Percentiles rank a stretch among this genome's conserved stretches.
Conservation (phyloP, 2,888 invertebrate genomes). For the Drosophila macrothrix region DNA sequence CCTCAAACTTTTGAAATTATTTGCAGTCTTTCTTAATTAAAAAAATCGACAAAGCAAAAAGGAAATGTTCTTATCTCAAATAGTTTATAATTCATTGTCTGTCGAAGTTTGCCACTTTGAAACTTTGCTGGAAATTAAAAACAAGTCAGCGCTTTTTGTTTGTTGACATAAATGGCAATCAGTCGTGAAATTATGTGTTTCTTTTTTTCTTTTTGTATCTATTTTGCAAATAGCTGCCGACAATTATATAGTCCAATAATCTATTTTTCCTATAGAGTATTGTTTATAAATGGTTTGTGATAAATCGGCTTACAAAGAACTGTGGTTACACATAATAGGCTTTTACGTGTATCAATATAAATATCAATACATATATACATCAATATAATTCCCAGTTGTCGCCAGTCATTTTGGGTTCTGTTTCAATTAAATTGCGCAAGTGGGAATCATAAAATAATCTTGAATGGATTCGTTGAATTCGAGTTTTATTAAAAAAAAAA, state of each 20-base stretch:
- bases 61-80: neutral
- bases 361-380: neutral
- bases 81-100: conserved; percentile 2
- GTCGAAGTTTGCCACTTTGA: neutral
- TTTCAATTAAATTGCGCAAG: neutral
- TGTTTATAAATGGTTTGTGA: neutral
- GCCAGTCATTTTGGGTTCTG: neutral
- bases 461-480: neutral
- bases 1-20: too few species aligned
- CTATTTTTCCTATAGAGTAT: neutral
- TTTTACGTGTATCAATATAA: neutral
- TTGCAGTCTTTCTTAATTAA: neutral
- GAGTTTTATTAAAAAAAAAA: neutral
- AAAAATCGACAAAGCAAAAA: neutral
- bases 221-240: neutral
- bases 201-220: neutral
- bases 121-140: conserved; percentile 4
- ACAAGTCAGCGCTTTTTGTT: neutral
- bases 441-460: neutral
- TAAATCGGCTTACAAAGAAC: neutral
- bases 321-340: neutral
- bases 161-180: neutral
- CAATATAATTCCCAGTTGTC: neutral
- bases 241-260: neutral
- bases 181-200: neutral